phyloP scores from a whole-genome alignment of 2,113 vertebrate species.

The Brachyhypopomus gauderio region DNA sequence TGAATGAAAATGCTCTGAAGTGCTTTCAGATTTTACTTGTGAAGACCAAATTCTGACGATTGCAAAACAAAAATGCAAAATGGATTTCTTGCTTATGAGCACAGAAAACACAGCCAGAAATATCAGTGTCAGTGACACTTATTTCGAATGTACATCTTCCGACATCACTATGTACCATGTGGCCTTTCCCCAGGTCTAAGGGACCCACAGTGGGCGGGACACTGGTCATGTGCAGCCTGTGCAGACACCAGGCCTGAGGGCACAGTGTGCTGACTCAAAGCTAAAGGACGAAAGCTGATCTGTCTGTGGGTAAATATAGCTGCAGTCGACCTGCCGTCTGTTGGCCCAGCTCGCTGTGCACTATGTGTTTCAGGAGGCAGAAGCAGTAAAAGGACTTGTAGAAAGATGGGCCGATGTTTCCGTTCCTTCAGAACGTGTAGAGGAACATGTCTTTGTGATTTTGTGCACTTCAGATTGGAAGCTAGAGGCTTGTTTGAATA shows the following conservation, averaged over 20 bases:
- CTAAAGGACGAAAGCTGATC: background rate
- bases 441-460: no score
- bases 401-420: background rate
- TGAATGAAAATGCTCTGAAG: no score
- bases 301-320: constrained; percentile 9
- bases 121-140: background rate
- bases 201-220: background rate
- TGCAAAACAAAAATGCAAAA: background rate
- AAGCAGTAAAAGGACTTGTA: background rate
- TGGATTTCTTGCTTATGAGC: background rate
- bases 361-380: background rate
- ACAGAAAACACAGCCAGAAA: background rate
- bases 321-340: background rate
- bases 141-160: background rate
- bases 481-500: no score
- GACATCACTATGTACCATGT: background rate
- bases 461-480: no score
- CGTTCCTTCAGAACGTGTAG: background rate
- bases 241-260: background rate
- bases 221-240: no score
- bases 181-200: background rate
- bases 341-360: background rate
- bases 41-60: background rate
- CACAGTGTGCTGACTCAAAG: background rate
- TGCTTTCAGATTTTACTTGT: background rate